These are phyloP conservation scores for Orgyia antiqua DNA, from an alignment of 2,888 invertebrate species.

Conservation along the genomic window DNA sequence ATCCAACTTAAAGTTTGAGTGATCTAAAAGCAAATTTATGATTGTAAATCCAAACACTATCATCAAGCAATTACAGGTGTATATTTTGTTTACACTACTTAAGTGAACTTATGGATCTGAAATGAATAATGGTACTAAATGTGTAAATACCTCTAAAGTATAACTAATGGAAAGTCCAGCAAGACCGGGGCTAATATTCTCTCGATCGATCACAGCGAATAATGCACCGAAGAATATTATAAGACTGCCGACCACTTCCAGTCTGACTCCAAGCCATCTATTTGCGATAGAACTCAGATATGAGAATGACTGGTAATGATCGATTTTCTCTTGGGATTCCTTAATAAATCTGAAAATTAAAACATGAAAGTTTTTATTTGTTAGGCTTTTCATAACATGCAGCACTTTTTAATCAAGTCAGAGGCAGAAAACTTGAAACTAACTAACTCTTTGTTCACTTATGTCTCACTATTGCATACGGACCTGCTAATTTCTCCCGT, in stretches of 20 bases:
- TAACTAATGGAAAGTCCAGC: conserved; percentile 95
- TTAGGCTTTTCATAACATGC: no score
- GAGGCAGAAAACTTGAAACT: no score
- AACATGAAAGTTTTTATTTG: not conserved
- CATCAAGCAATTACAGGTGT: not conserved
- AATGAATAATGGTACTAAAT: no score
- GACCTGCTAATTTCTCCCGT: no score
- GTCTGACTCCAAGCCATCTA: conserved; percentile 95
- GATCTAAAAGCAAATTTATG: conserved; percentile 74
- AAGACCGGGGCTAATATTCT: conserved; percentile 84
- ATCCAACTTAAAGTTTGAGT: conserved; percentile 98
- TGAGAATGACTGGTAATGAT: conserved; percentile 94
- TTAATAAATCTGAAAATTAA: conserved; percentile 82
- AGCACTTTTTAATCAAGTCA: no score
- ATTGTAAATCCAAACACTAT: not conserved
- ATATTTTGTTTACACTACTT: no score
- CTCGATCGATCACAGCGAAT: conserved; percentile 90
- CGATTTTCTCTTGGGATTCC: conserved; percentile 93
- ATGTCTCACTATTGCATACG: no score
- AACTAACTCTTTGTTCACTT: no score
- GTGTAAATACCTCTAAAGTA: conserved; percentile 89
- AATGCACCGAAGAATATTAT: conserved; percentile 96
- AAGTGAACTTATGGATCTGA: no score
- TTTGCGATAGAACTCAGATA: conserved; percentile 95
- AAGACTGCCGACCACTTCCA: conserved; percentile 97